Evolutionary conservation across 1,140 invertebrate genomes (phyloP), one percentile per base, ranked within the genome.

Genomic region (Leptinotarsa lineolata): DNA sequence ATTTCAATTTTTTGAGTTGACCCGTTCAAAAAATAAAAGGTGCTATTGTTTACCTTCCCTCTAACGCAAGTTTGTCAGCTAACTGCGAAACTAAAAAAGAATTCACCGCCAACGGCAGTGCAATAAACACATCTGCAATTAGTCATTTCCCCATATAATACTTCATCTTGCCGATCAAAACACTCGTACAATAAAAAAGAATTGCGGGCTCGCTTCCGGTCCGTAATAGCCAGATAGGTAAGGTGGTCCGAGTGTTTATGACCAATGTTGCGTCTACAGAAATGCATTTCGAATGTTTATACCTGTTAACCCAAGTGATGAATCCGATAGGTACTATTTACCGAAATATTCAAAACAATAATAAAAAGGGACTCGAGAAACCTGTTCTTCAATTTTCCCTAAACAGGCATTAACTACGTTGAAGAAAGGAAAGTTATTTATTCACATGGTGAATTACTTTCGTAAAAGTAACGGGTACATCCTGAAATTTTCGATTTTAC

Each of bases 251-350:
- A 24, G 4, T 16, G 11, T 65, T 22, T 65, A 65, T 39, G 63
- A 39, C 39, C 21, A 39, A 21, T 65, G 63, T 65, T 65, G 22
- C 22, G 63, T 65, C 63, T 65, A 65, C 63, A 21, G 63, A 65
- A 65, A 24, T 65, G 39, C 16, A 65, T 65, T 65, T 24, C 22
- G 6, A 30, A 24, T 65, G 24, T 65, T 65, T 65, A 65, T 24
- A 39, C 11, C 20, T 54, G 15, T 54, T n/a, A 54, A 16, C 15
- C 48, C 16, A 16, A 54, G 15, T 18, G 15, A 18, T 54, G 48
- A 54, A 54, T 18, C 3, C 16, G n/a, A 54, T 15, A 54, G n/a
- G n/a, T 54, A 54, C 48, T 54, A 54, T 54, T 54, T 54, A 54
- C 48, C 4, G 48, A 54, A 54, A 54, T 54, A 54, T 54, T 54